Base-by-base conservation (phyloP, 2,113 vertebrate genomes). In the Platycercus adscitus region DNA sequence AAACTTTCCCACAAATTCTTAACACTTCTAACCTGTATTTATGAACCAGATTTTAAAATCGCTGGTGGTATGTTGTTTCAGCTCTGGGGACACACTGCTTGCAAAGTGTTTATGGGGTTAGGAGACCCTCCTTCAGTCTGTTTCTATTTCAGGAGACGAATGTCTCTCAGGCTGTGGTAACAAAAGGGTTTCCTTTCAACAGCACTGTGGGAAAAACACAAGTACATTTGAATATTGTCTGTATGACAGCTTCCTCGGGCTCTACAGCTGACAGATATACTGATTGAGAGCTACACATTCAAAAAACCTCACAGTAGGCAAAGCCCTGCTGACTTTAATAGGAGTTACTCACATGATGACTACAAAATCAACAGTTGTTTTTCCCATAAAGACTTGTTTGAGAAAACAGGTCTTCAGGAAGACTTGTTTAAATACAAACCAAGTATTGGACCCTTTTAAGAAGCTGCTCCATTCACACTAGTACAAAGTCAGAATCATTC, bases 1-100 rank as follows among this genome's bases (percentile, higher is more conserved):
- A 88, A 95, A 88, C 88, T 96, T 97, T 95, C 95, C 92, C 94
- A 96, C 88, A 94, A 93, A 90, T 83, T 60, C 76, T 81, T 81
- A 90, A n/a, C 33, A 2, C 82, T 94, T 81, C 64, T 90, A 90
- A 78, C 68, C 50, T 50, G 1, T 66, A 68, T 91, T 88, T 78
- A 80, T 68, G 81, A 73, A 83, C 93, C 56, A 55, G 64, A 56
- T 93, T 95, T 81, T 10, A 56, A 88, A 89, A 35, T 41, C 2
- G 0, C 1, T 26, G 37, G 31, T 64, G 19, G 14, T 20, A 18
- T 50, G 43, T 49, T 84, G 61, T 52, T 88, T 47, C 76, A 50
- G 60, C 85, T 95, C 76, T n/a, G 69, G 44, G 73, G 76, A 41
- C 43, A 29, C 44, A 7, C 5, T 63, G 23, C 43, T 88, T 64